These are phyloP conservation scores for Ischnura elegans DNA, from an alignment of 2,888 invertebrate genomes.

Conservation along the genomic window DNA sequence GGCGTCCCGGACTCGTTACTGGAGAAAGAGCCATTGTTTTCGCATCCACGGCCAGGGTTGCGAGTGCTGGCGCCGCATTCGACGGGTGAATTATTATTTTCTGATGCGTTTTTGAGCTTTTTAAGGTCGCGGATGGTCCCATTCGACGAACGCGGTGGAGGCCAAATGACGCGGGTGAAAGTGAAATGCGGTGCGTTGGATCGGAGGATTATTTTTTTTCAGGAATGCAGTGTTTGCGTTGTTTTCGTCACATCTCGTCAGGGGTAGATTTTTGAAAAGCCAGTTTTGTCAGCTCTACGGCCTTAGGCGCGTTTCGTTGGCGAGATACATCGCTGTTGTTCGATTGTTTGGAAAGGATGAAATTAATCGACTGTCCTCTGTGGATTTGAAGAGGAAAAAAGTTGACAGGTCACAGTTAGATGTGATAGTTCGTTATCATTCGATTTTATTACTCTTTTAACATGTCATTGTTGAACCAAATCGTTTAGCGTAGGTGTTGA, in stretches of 20 bases:
- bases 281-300: not conserved
- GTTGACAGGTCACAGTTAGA: not conserved
- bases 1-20: not conserved
- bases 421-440: not conserved
- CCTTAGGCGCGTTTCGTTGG: not conserved
- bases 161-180: not conserved
- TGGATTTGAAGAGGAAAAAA: not conserved
- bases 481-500: too few species aligned
- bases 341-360: not conserved
- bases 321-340: not conserved
- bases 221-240: not conserved
- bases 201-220: not conserved
- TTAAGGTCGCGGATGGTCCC: not conserved
- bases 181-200: not conserved
- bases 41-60: not conserved
- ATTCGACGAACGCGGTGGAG: not conserved
- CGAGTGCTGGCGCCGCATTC: not conserved
- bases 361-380: not conserved
- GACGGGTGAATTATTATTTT: conserved; percentile 26
- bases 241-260: not conserved
- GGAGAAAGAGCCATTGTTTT: not conserved
- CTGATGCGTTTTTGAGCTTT: conserved; percentile 31
- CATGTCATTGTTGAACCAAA: too few species aligned
- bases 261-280: not conserved
- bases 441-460: too few species aligned